Conservation (phyloP, 2,797 vertebrate genomes). For the Oreonectes daqikongensis region DNA sequence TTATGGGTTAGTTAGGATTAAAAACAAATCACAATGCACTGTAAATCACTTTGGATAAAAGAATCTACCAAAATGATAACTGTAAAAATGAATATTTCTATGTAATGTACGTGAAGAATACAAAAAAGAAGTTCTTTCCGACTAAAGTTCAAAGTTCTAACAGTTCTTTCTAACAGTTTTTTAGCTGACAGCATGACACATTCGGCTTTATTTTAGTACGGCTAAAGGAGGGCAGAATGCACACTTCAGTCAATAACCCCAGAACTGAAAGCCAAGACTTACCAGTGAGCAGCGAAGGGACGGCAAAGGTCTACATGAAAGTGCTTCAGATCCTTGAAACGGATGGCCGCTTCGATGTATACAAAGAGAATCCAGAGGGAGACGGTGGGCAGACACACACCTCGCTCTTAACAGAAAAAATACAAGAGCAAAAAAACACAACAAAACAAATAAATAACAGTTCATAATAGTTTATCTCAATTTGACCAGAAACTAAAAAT, state of each 20-base stretch:
- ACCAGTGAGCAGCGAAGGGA: constrained; percentile 98
- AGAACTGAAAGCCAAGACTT: constrained; percentile 53
- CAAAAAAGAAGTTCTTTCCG: too few species aligned
- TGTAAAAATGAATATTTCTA: too few species aligned
- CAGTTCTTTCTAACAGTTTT: too few species aligned
- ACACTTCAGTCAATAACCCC: not conserved
- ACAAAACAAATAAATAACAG: constrained; percentile 22
- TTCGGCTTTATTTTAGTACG: not conserved
- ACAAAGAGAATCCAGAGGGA: constrained; percentile 98
- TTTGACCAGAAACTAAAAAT: not conserved
- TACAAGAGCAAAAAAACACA: constrained; percentile 21
- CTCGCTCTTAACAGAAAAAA: constrained; percentile 80
- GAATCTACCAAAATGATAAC: too few species aligned
- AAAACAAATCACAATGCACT: too few species aligned
- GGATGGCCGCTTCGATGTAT: constrained; percentile 98
- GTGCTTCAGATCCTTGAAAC: constrained; percentile 99
- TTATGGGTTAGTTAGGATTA: too few species aligned
- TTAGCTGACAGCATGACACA: too few species aligned
- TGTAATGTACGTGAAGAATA: too few species aligned
- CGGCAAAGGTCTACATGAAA: constrained; percentile 98
- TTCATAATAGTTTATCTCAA: not conserved
- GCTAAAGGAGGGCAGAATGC: not conserved
- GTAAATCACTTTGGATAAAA: too few species aligned
- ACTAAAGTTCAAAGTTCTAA: too few species aligned
- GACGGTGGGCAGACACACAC: constrained; percentile 95